Base-by-base conservation (phyloP, 2,888 invertebrate species). In the Isoperla grammatica region DNA sequence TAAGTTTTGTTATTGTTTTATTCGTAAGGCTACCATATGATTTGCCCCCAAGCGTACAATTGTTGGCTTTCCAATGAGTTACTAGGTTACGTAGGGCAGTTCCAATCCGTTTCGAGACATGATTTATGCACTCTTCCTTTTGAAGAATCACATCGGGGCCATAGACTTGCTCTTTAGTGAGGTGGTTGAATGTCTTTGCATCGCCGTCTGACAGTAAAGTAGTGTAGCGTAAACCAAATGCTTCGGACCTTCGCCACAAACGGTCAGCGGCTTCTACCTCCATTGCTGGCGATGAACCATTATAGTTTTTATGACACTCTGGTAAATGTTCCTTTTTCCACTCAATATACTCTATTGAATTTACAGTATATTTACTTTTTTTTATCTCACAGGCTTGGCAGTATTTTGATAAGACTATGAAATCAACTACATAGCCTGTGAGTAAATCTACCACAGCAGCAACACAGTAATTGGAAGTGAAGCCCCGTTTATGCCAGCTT, bases 401-500 rank as follows among this genome's bases (percentile, higher is more conserved):
- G 57, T 49, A 63, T 55, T 65, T 67, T 17, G 64, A 62, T 11
- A 62, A 43, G 13, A 65, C 55, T 9, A 40, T 58, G 45, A 56
- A 66, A 17, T 65, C 66, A 9, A 64, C 49, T 11, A 66, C 59
- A 23, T 60, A 61, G 54, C 65, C 65, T 1, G 57, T 56, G 9
- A 48, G 20, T 17, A 60, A 15, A n/a, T 64, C 63, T 45, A 66
- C 61, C 2, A 64, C 63, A 19, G 45, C 63, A 11, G 64, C 63
- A 54, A 66, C 61, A 20, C 65, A 62, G 46, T 65, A 62, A 45
- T 66, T 66, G 1, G 64, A 66, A 53, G 61, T 65, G 43, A 56
- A 61, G 9, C 63, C 62, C n/a, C 65, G 56, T 13, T 65, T 66
- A 37, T 56, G 56, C 63, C 63, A 66, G 11, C 62, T 60, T 37